phyloP scores from a whole-genome alignment of 2,888 invertebrate genomes.

The Lypha dubia region DNA sequence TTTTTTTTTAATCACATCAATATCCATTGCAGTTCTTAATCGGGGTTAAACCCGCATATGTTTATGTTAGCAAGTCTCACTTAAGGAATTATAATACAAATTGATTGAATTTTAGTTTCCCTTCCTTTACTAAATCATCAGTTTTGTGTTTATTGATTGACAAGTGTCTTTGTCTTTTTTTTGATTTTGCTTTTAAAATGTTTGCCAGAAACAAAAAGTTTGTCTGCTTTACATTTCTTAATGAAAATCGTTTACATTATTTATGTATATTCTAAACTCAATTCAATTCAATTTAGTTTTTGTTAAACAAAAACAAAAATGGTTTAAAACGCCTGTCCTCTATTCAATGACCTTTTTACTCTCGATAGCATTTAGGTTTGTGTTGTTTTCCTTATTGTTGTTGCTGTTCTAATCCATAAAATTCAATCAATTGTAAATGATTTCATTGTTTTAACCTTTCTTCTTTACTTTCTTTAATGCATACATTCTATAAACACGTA shows the following conservation, averaged over 20 bases:
- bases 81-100: too few relatives aligned
- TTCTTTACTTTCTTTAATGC: not conserved
- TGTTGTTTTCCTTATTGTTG: not conserved
- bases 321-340: slow-evolving; percentile 3
- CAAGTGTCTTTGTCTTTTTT: too few relatives aligned
- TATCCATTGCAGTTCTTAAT: too few relatives aligned
- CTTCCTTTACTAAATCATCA: too few relatives aligned
- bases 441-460: slow-evolving; percentile 60
- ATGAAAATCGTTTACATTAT: not conserved
- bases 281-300: not conserved
- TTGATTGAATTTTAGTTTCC: too few relatives aligned
- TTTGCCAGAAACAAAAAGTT: too few relatives aligned
- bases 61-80: too few relatives aligned
- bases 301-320: not conserved
- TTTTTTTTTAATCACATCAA: too few relatives aligned
- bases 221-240: too few relatives aligned
- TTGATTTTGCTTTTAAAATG: too few relatives aligned
- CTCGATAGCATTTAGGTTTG: slow-evolving; percentile 32
- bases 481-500: not conserved
- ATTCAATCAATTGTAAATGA: slow-evolving; percentile 67
- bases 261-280: not conserved
- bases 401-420: slow-evolving; percentile 49
- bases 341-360: slow-evolving; percentile 38
- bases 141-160: too few relatives aligned
- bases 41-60: too few relatives aligned